A percentile compares a stretch with the other conserved stretches of the same genome.
These are phyloP conservation scores for Gandaritis pyraliata DNA, from an alignment of 2,888 invertebrate species.

Conservation along the genomic window DNA sequence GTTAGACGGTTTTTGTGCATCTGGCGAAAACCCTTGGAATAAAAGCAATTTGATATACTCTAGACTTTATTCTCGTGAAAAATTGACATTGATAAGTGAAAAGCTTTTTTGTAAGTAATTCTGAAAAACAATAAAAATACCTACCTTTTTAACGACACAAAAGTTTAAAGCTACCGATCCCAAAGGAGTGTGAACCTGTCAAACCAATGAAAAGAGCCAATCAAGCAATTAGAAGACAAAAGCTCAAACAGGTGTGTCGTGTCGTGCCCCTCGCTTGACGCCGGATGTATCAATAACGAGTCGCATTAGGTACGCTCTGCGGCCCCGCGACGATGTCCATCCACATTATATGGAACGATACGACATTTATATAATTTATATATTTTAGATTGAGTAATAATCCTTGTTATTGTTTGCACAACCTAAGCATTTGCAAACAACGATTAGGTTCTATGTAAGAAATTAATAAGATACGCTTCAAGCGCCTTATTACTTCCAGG, in stretches of 20 bases:
- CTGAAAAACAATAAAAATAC: neutral
- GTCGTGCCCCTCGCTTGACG: conserved; percentile 16
- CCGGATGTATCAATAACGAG: conserved; percentile 41
- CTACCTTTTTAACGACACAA: neutral
- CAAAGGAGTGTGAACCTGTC: conserved; percentile 13
- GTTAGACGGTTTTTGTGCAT: no score
- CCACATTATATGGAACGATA: conserved; percentile 10
- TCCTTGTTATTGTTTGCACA: no score
- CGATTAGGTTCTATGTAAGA: no score
- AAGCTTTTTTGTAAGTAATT: no score
- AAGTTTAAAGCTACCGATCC: neutral
- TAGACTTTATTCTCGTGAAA: no score
- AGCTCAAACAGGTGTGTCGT: conserved; percentile 30
- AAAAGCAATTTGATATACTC: no score
- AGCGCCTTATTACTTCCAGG: no score
- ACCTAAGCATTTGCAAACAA: no score
- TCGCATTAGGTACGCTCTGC: conserved; percentile 36
- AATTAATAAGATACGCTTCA: no score
- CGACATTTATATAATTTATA: conserved; percentile 5
- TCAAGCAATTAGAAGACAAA: conserved; percentile 34
- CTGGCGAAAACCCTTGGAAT: no score
- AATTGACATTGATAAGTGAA: no score
- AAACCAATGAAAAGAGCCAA: conserved; percentile 18
- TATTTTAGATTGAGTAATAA: no score
- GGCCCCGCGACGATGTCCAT: conserved; percentile 23